phyloP scores from a whole-genome alignment of 2,888 invertebrate species.

The Tholera decimalis region DNA sequence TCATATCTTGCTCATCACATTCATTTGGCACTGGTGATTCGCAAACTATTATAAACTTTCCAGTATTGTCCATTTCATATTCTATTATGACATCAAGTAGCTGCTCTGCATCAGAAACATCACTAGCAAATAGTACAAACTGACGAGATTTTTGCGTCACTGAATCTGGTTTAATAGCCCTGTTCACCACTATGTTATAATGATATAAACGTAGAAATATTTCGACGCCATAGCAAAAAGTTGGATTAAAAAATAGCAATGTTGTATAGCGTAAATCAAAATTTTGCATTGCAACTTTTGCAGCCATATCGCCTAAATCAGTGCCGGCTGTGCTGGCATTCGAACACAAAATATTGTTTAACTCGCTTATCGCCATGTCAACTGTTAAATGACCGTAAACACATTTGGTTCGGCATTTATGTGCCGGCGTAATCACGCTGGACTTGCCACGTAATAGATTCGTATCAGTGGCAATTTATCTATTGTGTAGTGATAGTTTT shows the following conservation, averaged over 20 bases:
- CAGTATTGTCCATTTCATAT: conserved; percentile 78
- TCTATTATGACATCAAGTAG: conserved; percentile 72
- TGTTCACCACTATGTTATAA: conserved; percentile 74
- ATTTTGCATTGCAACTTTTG: conserved; percentile 77
- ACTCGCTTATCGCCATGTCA: conserved; percentile 41
- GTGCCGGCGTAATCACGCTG: conserved; percentile 31
- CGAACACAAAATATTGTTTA: conserved; percentile 27
- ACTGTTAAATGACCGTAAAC: conserved; percentile 45
- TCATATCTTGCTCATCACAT: conserved; percentile 76
- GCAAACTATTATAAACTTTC: conserved; percentile 81
- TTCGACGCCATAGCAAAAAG: conserved; percentile 71
- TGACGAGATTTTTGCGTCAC: conserved; percentile 69
- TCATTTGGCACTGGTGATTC: conserved; percentile 67
- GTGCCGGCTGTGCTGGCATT: conserved; percentile 34
- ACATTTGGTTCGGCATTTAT: conserved; percentile 18
- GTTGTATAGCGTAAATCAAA: conserved; percentile 80
- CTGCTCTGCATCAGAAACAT: conserved; percentile 67
- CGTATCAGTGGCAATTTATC: conserved; percentile 57
- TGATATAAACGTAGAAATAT: conserved; percentile 74
- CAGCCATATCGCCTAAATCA: conserved; percentile 74
- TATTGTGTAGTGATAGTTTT: conserved; percentile 41
- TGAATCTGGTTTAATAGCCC: conserved; percentile 64
- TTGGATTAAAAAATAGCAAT: conserved; percentile 78
- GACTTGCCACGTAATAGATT: conserved; percentile 46
- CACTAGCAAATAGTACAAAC: conserved; percentile 76